phyloP scores from a whole-genome alignment of 2,888 invertebrate genomes.

The Chrysodeixis includens region DNA sequence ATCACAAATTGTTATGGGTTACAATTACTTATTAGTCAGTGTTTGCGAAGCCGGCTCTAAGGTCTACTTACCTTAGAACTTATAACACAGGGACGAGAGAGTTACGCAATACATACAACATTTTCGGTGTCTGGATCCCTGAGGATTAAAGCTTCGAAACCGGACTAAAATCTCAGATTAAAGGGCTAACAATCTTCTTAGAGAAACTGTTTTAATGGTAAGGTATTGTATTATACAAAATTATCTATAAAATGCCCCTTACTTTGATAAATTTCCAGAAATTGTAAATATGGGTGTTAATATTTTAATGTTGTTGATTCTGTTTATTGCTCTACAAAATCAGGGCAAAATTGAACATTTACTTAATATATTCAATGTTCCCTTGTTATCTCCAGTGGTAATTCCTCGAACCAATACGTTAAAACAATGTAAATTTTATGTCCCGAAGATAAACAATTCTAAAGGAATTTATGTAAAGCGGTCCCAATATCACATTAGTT shows the following conservation, averaged over 20 bases:
- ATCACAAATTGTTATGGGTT: too few relatives aligned
- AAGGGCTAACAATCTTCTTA: slow-evolving; percentile 67
- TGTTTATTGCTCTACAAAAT: not conserved
- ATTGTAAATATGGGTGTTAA: not conserved
- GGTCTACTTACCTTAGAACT: not conserved
- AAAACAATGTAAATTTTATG: slow-evolving; percentile 41
- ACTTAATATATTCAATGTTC: not conserved
- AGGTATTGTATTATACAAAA: not conserved
- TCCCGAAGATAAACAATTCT: slow-evolving; percentile 22
- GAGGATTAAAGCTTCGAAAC: slow-evolving; percentile 62
- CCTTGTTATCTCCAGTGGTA: not conserved
- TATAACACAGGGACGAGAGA: not conserved
- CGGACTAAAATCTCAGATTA: slow-evolving; percentile 71
- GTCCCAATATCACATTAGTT: slow-evolving; percentile 45
- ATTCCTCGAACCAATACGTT: slow-evolving; percentile 38
- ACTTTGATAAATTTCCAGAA: not conserved
- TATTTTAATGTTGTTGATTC: slow-evolving; percentile 3
- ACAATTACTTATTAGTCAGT: too few relatives aligned
- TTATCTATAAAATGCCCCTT: not conserved
- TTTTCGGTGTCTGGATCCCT: slow-evolving; percentile 14
- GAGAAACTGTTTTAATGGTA: slow-evolving; percentile 13
- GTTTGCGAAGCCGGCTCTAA: too few relatives aligned
- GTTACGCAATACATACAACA: slow-evolving; percentile 4
- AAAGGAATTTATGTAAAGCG: slow-evolving; percentile 9
- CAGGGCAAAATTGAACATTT: not conserved